These are phyloP conservation scores for Galago senegalensis DNA, from an alignment of 2,797 vertebrate species.

Conservation along the genomic window DNA sequence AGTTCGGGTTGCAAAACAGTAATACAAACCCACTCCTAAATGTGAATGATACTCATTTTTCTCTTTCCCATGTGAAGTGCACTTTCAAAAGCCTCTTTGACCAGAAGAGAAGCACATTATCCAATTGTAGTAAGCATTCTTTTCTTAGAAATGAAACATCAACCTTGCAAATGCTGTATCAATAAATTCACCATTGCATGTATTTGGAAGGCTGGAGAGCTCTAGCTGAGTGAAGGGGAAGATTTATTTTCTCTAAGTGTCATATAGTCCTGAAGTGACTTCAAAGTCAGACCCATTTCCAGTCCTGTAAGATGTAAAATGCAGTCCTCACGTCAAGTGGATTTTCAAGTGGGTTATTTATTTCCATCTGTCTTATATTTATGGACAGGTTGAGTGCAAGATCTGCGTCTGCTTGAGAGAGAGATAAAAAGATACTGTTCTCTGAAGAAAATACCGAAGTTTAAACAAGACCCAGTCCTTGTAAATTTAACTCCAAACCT, in stretches of 20 bases:
- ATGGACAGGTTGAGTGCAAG: slow-evolving; percentile 22
- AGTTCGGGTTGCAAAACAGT: slow-evolving; percentile 37
- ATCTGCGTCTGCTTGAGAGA: slow-evolving; percentile 15
- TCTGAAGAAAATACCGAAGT: not conserved
- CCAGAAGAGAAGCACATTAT: not conserved
- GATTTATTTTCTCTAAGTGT: slow-evolving; percentile 62
- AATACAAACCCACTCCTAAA: slow-evolving; percentile 35
- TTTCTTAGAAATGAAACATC: slow-evolving; percentile 49
- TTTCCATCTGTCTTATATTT: slow-evolving; percentile 60
- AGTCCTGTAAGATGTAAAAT: slow-evolving; percentile 47
- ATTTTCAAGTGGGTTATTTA: slow-evolving; percentile 65
- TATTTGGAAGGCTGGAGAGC: not conserved
- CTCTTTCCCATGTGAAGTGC: not conserved
- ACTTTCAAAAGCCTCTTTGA: slow-evolving; percentile 34
- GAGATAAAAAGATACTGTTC: not conserved
- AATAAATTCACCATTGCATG: not conserved
- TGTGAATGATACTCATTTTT: slow-evolving; percentile 40
- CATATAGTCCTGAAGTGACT: slow-evolving; percentile 14
- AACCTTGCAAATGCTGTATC: slow-evolving; percentile 48
- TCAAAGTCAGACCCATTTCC: slow-evolving; percentile 59
- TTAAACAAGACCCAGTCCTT: not conserved
- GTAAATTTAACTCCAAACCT: slow-evolving; percentile 35
- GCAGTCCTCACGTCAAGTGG: not conserved
- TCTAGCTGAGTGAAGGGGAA: not conserved
- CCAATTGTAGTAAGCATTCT: slow-evolving; percentile 6